Conservation (phyloP, 2,888 invertebrate species). For the Hedychridium roseum region DNA sequence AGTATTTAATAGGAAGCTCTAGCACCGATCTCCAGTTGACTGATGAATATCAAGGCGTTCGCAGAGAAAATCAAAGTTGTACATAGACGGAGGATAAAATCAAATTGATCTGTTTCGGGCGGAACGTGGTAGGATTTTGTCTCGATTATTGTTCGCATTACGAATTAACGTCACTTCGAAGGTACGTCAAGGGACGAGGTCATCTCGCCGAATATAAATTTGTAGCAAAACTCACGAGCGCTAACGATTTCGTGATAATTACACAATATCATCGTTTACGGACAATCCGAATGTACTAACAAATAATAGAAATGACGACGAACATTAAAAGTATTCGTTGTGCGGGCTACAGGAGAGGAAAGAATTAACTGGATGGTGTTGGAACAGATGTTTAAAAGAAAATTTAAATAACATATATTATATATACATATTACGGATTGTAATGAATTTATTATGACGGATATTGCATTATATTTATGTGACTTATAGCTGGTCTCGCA, state of each 20-base stretch:
- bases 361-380: conserved; percentile 22
- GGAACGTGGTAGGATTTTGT: too few relatives aligned
- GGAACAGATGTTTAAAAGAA: conserved; percentile 37
- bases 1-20: too few relatives aligned
- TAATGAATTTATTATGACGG: conserved; percentile 51
- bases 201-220: conserved; percentile 24
- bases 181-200: background rate
- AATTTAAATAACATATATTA: conserved; percentile 47
- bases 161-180: too few relatives aligned
- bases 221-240: conserved; percentile 21
- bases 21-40: conserved; percentile 2
- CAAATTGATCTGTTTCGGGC: too few relatives aligned
- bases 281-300: conserved; percentile 55
- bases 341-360: conserved; percentile 16
- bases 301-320: conserved; percentile 25
- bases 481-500: conserved; percentile 47
- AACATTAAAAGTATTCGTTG: conserved; percentile 33
- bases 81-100: too few relatives aligned
- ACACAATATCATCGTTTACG: conserved; percentile 55
- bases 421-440: conserved; percentile 41
- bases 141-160: too few relatives aligned
- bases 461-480: conserved; percentile 50
- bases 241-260: conserved; percentile 31
- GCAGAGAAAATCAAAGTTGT: too few relatives aligned
- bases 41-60: too few relatives aligned